Evolutionary conservation across 2,113 vertebrate genomes (phyloP).

Genomic region (Macrotus californicus): DNA sequence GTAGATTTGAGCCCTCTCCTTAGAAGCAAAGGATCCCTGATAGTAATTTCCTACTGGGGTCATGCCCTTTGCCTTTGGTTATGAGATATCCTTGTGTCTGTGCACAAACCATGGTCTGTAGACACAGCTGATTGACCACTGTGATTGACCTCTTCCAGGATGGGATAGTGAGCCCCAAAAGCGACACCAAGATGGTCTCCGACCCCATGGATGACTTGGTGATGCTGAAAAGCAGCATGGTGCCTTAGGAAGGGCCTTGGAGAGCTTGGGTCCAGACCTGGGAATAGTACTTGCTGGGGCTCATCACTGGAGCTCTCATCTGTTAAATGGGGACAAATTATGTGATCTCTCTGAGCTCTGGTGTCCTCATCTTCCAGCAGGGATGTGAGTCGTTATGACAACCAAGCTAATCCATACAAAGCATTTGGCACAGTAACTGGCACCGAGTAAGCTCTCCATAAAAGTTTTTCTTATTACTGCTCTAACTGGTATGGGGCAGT

Average conservation of each 20-base stretch:
- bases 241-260: not conserved
- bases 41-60: slow-evolving; percentile 43
- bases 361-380: not conserved
- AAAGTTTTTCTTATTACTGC: not conserved
- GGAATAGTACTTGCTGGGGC: no score
- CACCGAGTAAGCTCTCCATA: not conserved
- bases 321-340: not conserved
- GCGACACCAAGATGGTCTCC: not conserved
- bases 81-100: slow-evolving; percentile 12
- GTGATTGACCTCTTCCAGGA: not conserved
- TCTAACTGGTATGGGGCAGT: no score
- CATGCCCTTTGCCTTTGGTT: not conserved
- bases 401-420: not conserved
- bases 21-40: slow-evolving; percentile 9
- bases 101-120: not conserved
- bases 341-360: not conserved
- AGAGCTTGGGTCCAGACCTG: not conserved
- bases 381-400: not conserved
- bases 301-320: not conserved
- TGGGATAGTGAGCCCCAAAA: not conserved
- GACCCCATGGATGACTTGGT: not conserved
- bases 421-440: not conserved
- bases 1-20: slow-evolving; percentile 33
- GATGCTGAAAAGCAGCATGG: not conserved
- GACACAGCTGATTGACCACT: not conserved